Conservation (phyloP, 2,888 invertebrate genomes). For the Girardia tigrina region DNA sequence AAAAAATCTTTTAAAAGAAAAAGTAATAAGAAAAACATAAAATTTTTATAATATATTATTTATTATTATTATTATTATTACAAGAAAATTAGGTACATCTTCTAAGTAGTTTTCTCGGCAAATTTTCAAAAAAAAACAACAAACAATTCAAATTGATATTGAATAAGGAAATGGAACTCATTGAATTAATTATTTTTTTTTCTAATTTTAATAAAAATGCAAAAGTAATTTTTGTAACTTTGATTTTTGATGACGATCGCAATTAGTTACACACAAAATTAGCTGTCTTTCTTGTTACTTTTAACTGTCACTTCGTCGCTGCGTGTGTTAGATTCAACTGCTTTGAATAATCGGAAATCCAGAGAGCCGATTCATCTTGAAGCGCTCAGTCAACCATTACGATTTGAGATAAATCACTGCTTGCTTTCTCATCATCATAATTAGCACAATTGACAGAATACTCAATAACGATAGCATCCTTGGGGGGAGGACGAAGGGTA, state of each 20-base stretch:
- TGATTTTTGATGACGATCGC: constrained; percentile 18
- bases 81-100: neutral
- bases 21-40: no score
- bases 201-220: constrained; percentile 23
- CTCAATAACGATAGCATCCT: constrained; percentile 18
- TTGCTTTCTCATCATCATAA: constrained; percentile 23
- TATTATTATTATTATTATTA: no score
- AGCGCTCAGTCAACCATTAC: constrained; percentile 23
- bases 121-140: no score
- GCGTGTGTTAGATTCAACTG: constrained; percentile 17
- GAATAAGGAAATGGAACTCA: constrained; percentile 23
- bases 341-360: constrained; percentile 23
- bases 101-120: constrained; percentile 12
- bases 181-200: constrained; percentile 17
- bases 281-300: constrained; percentile 20
- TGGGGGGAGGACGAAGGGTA: constrained; percentile 19
- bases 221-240: constrained; percentile 20
- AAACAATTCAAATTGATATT: constrained; percentile 23
- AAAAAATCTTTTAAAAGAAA: no score
- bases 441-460: constrained; percentile 23
- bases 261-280: constrained; percentile 23
- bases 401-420: constrained; percentile 20
- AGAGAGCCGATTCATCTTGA: constrained; percentile 23
- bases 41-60: no score
- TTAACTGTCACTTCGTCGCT: constrained; percentile 23